phyloP scores from a whole-genome alignment of 2,888 invertebrate genomes.

The Ormyrus rosae region DNA sequence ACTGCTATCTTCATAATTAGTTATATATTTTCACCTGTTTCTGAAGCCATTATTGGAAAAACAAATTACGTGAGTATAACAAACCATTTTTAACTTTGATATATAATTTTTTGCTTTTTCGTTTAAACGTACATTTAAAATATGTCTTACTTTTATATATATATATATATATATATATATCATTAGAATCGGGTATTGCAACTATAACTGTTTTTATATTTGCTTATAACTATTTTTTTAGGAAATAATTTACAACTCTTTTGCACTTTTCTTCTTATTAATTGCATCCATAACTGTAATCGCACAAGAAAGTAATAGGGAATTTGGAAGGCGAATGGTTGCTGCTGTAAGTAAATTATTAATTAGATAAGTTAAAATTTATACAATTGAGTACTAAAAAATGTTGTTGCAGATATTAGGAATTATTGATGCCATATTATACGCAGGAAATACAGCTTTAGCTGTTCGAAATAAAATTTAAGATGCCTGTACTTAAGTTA shows the following conservation, averaged over 20 bases:
- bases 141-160: no score
- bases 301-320: conserved; percentile 18
- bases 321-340: conserved; percentile 13
- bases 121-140: no score
- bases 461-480: conserved; percentile 45
- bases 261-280: conserved; percentile 42
- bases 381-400: no score
- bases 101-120: no score
- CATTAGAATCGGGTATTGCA: no score
- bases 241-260: conserved; percentile 53
- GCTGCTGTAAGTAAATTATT: conserved; percentile 44
- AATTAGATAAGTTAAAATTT: no score
- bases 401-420: conserved; percentile 45
- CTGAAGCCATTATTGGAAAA: conserved; percentile 54
- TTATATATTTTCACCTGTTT: conserved; percentile 55
- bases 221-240: conserved; percentile 17
- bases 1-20: conserved; percentile 54
- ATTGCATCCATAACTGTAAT: conserved; percentile 42
- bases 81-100: background rate
- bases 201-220: background rate
- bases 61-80: conserved; percentile 53
- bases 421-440: conserved; percentile 49
- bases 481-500: background rate
- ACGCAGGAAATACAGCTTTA: conserved; percentile 43
- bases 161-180: no score